Evolutionary conservation across 2,888 invertebrate species (phyloP).

Genomic region (Tholera decimalis): DNA sequence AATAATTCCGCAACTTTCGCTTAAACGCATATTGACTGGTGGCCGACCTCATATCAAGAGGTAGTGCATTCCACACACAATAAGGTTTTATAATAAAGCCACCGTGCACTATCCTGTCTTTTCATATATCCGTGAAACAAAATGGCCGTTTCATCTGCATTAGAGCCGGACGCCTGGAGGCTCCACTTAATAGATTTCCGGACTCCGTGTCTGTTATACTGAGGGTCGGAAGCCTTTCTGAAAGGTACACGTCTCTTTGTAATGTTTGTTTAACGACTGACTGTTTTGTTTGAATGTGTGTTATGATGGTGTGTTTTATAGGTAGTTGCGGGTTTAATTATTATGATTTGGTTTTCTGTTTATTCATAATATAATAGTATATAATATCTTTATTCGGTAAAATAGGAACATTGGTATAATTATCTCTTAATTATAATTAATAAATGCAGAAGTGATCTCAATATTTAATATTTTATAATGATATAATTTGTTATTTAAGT

Average conservation of each 20-base stretch:
- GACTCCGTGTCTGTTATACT: conserved; percentile 50
- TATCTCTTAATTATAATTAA: too few relatives aligned
- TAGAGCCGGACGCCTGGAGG: conserved; percentile 52
- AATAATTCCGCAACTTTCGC: too few relatives aligned
- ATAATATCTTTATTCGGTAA: not conserved
- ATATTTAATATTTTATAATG: too few relatives aligned
- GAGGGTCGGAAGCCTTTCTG: conserved; percentile 59
- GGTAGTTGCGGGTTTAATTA: not conserved
- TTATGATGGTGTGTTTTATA: not conserved
- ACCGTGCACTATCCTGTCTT: conserved; percentile 14
- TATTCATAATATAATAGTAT: not conserved
- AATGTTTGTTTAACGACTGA: conserved; percentile 8
- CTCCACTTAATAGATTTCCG: conserved; percentile 68
- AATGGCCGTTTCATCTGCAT: conserved; percentile 59
- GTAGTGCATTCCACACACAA: too few relatives aligned
- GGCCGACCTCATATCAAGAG: too few relatives aligned
- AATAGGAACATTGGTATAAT: too few relatives aligned
- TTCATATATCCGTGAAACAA: conserved; percentile 6
- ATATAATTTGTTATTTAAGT: too few relatives aligned
- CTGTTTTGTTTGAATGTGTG: not conserved
- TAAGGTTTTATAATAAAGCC: too few relatives aligned
- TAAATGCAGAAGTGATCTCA: too few relatives aligned
- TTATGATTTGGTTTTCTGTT: not conserved
- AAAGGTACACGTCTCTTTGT: conserved; percentile 47
- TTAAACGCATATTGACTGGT: too few relatives aligned